Evolutionary conservation across 2,797 vertebrate genomes (phyloP).

Genomic region (Mormyrops boulengeri): DNA sequence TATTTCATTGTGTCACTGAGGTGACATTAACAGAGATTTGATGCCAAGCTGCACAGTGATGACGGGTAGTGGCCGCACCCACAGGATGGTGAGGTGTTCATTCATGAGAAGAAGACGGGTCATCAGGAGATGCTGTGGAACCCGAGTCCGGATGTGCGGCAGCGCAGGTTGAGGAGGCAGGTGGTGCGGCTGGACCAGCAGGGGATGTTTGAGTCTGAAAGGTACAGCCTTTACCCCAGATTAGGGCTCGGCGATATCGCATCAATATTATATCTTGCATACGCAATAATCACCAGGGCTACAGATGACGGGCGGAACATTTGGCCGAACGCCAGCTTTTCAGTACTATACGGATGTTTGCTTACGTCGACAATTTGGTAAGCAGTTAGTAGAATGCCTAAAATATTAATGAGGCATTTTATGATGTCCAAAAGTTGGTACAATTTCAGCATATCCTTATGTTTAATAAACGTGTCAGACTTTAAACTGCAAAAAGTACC

Average conservation of each 20-base stretch:
- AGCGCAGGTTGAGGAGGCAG: conserved; percentile 75
- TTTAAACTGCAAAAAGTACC: background rate
- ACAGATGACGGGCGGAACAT: background rate
- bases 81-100: conserved; percentile 86
- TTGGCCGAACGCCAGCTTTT: background rate
- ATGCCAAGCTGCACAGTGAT: background rate
- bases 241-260: background rate
- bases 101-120: conserved; percentile 69
- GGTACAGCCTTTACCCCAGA: conserved; percentile 52
- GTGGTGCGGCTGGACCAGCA: conserved; percentile 82
- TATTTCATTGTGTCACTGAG: background rate
- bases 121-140: conserved; percentile 76
- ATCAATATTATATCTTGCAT: background rate
- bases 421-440: background rate
- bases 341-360: background rate
- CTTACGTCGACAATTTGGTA: background rate
- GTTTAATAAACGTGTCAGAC: background rate
- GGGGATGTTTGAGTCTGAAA: conserved; percentile 82
- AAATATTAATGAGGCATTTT: background rate
- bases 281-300: background rate
- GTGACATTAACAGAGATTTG: background rate
- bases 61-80: background rate
- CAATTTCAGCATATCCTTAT: background rate
- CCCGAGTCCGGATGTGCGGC: conserved; percentile 71
- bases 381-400: background rate